Conservation (phyloP, 2,888 invertebrate species). For the Acleris cristana region DNA sequence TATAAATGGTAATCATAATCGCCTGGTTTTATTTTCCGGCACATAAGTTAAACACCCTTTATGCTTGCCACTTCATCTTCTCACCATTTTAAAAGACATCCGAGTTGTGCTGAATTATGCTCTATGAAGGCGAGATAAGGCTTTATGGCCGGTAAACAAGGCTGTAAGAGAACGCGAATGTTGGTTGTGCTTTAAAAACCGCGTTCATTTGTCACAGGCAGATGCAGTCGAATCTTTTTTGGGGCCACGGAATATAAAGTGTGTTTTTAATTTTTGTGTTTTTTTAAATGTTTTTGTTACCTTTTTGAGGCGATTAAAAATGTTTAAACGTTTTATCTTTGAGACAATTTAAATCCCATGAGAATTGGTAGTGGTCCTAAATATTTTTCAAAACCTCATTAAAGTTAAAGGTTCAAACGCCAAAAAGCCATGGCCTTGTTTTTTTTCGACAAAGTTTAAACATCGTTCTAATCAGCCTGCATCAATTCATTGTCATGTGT, state of each 20-base stretch:
- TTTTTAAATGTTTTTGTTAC: too few relatives aligned
- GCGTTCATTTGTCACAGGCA: conserved; percentile 81
- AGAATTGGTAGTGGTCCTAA: background rate
- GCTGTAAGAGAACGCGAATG: conserved; percentile 51
- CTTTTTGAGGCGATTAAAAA: too few relatives aligned
- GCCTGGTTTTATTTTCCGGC: conserved; percentile 62
- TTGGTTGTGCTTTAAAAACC: conserved; percentile 77
- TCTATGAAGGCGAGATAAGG: conserved; percentile 11
- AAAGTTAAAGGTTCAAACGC: too few relatives aligned
- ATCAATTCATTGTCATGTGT: too few relatives aligned
- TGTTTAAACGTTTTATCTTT: too few relatives aligned
- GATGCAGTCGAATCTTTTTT: conserved; percentile 74
- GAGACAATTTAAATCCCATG: too few relatives aligned
- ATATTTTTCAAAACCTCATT: too few relatives aligned
- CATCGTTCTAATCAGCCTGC: too few relatives aligned
- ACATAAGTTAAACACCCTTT: conserved; percentile 73
- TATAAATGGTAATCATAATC: conserved; percentile 54
- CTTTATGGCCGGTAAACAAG: conserved; percentile 21
- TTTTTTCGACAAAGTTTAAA: too few relatives aligned
- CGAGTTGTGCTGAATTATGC: conserved; percentile 18
- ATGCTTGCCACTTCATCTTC: conserved; percentile 63
- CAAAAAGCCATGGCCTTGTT: too few relatives aligned
- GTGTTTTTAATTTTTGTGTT: too few relatives aligned
- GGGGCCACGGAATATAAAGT: conserved; percentile 45
- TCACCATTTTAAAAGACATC: conserved; percentile 39